phyloP scores from a whole-genome alignment of 2,888 invertebrate genomes.

The Deroplatys truncata region DNA sequence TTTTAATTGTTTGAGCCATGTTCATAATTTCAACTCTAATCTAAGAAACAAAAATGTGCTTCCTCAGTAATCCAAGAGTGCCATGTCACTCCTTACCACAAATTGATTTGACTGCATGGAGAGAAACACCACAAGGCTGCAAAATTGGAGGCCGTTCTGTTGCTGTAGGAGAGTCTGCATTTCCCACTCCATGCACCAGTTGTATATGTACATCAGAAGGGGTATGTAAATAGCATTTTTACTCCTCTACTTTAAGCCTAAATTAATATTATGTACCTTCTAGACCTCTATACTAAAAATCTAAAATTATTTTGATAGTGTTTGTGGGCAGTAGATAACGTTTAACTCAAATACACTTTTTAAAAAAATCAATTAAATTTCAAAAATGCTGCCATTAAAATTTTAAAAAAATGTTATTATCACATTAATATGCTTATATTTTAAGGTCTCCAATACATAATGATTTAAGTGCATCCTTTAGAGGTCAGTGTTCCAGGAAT shows the following conservation, averaged over 20 bases:
- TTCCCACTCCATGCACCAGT: conserved; percentile 87
- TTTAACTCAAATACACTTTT: neutral
- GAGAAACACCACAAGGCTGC: conserved; percentile 74
- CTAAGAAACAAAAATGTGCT: neutral
- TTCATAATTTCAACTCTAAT: too few species aligned
- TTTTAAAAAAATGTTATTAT: too few species aligned
- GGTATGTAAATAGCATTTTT: conserved; percentile 52
- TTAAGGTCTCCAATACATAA: too few species aligned
- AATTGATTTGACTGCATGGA: conserved; percentile 79
- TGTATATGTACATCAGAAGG: conserved; percentile 84
- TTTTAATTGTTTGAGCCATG: too few species aligned
- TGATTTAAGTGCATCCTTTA: too few species aligned
- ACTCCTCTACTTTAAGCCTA: neutral
- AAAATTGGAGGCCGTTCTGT: conserved; percentile 76
- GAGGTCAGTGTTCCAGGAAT: too few species aligned
- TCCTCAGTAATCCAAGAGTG: conserved; percentile 72
- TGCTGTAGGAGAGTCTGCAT: conserved; percentile 75
- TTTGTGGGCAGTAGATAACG: neutral
- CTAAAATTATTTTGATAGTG: neutral
- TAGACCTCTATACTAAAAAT: neutral
- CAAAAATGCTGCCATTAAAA: too few species aligned
- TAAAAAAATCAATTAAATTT: neutral
- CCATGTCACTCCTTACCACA: conserved; percentile 77
- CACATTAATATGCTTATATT: too few species aligned
- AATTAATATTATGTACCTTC: neutral